Conservation (phyloP, 1,140 invertebrate species). For the Cyrtorhinus lividipennis region DNA sequence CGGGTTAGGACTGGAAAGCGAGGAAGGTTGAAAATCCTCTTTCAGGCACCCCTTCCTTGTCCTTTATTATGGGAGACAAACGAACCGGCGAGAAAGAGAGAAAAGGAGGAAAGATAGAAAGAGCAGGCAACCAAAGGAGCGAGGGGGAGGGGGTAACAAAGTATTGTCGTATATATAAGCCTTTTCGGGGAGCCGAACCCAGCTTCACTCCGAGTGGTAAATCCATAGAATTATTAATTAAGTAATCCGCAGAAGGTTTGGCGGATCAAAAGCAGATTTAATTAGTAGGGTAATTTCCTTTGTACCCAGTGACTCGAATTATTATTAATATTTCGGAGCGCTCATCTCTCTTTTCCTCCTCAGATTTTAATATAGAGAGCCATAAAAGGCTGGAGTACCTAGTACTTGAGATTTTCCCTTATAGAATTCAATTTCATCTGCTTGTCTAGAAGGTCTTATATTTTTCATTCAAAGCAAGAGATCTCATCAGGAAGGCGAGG, state of each 20-base stretch:
- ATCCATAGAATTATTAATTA: constrained; percentile 17
- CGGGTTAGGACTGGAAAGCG: constrained; percentile 2
- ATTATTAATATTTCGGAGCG: constrained; percentile 13
- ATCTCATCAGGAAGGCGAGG: neutral
- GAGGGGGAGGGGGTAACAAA: neutral
- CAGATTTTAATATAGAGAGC: constrained; percentile 4
- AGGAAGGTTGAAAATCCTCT: constrained; percentile 5
- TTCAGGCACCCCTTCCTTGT: neutral
- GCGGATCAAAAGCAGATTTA: constrained; percentile 15
- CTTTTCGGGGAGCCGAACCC: neutral
- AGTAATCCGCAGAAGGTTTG: constrained; percentile 15
- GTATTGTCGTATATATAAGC: constrained; percentile 15
- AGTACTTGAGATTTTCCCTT: neutral
- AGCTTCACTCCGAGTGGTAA: constrained; percentile 5
- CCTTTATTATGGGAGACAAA: constrained; percentile 12
- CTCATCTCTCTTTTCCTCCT: constrained; percentile 5
- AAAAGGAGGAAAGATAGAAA: neutral
- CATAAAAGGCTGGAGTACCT: constrained; percentile 3
- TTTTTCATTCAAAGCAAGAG: neutral
- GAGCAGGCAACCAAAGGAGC: neutral
- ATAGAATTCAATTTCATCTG: constrained; percentile 3
- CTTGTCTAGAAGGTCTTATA: neutral
- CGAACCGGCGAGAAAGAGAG: constrained; percentile 1
- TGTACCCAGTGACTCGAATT: constrained; percentile 12
- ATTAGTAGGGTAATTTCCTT: constrained; percentile 15